Conservation (phyloP, 2,113 vertebrate genomes). For the Sinocyclocheilus anophthalmus region DNA sequence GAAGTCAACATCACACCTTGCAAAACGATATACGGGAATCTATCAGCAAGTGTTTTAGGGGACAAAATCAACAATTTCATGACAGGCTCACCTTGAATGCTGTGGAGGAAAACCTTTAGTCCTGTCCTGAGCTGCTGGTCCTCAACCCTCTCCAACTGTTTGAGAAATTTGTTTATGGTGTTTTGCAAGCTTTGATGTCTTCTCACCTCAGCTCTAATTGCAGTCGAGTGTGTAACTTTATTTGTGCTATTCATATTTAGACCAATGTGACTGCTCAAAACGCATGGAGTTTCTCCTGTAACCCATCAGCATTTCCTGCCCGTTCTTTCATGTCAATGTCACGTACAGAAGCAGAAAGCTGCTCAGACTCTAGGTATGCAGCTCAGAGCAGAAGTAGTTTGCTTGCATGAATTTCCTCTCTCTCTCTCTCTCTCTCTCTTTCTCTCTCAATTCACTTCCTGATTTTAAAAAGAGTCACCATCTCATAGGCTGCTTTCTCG, state of each 20-base stretch:
- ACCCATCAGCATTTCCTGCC: slow-evolving; percentile 67
- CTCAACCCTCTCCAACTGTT: slow-evolving; percentile 74
- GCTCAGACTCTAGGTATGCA: slow-evolving; percentile 9
- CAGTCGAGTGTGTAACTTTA: slow-evolving; percentile 74
- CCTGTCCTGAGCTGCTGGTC: slow-evolving; percentile 74
- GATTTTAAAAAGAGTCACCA: slow-evolving; percentile 62
- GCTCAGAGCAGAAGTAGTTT: slow-evolving; percentile 37
- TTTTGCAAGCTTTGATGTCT: slow-evolving; percentile 74
- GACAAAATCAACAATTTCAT: neutral
- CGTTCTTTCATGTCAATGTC: slow-evolving; percentile 40
- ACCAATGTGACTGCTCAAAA: slow-evolving; percentile 52
- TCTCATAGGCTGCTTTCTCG: slow-evolving; percentile 30
- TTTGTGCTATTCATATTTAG: slow-evolving; percentile 75
- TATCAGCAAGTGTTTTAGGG: neutral
- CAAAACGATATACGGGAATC: neutral
- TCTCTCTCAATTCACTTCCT: slow-evolving; percentile 73
- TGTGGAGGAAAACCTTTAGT: slow-evolving; percentile 74
- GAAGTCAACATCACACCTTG: neutral
- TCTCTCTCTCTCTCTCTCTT: slow-evolving; percentile 57
- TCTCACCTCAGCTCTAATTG: slow-evolving; percentile 79
- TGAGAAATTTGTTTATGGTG: slow-evolving; percentile 71
- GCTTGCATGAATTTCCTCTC: slow-evolving; percentile 71
- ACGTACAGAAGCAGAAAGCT: neutral
- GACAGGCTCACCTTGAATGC: slow-evolving; percentile 76
- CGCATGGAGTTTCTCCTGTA: slow-evolving; percentile 54